Percentiles rank a stretch among this genome's conserved stretches.
Evolutionary conservation across 2,797 vertebrate genomes (phyloP).

Genomic region (Microchirus variegatus): DNA sequence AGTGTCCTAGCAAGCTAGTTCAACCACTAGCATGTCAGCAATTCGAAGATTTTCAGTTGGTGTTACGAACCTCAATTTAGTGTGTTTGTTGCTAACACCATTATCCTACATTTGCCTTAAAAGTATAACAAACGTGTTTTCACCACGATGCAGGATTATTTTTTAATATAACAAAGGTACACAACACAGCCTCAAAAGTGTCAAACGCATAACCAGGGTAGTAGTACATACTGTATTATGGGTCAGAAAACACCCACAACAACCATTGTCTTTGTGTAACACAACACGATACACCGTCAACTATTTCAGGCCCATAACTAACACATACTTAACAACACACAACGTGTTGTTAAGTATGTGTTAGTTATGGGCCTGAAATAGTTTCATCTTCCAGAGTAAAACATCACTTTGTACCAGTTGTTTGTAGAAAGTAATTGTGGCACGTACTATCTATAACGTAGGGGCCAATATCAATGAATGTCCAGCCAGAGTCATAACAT

Average conservation of each 20-base stretch:
- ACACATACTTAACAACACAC: too few relatives aligned
- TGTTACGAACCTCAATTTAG: conserved; percentile 18
- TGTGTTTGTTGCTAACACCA: conserved; percentile 28
- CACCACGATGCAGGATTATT: not conserved
- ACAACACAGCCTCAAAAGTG: not conserved
- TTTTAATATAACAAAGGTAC: not conserved
- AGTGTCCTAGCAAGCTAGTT: conserved; percentile 8
- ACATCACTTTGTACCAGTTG: conserved; percentile 14
- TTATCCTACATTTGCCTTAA: conserved; percentile 16
- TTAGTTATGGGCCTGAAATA: too few relatives aligned
- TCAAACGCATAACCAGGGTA: not conserved
- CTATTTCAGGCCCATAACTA: too few relatives aligned
- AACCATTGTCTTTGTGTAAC: not conserved
- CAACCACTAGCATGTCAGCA: conserved; percentile 8
- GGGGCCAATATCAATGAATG: conserved; percentile 46
- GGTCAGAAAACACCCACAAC: not conserved
- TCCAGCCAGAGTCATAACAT: conserved; percentile 41
- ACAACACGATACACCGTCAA: not conserved
- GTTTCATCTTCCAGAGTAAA: not conserved
- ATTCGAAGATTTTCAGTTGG: not conserved
- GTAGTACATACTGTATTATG: not conserved
- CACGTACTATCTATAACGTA: conserved; percentile 26
- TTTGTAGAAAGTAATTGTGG: conserved; percentile 32
- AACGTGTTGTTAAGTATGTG: too few relatives aligned
- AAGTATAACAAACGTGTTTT: conserved; percentile 4